Percentiles rank a stretch among this genome's conserved stretches.
Evolutionary conservation across 1,140 invertebrate genomes (phyloP).

Genomic region (Drosophila santomea): DNA sequence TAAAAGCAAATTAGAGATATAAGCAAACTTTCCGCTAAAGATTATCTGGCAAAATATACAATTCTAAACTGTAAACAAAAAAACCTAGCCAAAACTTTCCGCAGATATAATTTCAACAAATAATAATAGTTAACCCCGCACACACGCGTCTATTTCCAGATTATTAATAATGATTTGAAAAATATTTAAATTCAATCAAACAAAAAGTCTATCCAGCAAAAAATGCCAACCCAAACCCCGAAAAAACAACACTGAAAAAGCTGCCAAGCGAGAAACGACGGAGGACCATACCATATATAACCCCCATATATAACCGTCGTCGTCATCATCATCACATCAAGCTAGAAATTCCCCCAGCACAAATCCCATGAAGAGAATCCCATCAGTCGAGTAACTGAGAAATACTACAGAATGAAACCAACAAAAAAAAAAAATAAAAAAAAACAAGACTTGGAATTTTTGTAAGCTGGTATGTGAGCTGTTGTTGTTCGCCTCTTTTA

Average conservation of each 20-base stretch:
- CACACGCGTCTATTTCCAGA: not conserved
- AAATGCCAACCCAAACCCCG: slow-evolving; percentile 4
- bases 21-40: not conserved
- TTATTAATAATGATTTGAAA: slow-evolving; percentile 47
- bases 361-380: slow-evolving; percentile 43
- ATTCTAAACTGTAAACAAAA: not conserved
- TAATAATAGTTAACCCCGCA: not conserved
- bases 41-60: not conserved
- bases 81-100: slow-evolving; percentile 20
- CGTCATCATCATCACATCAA: slow-evolving; percentile 17
- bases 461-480: slow-evolving; percentile 46
- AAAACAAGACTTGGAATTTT: slow-evolving; percentile 48
- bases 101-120: slow-evolving; percentile 8
- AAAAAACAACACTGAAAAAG: slow-evolving; percentile 27
- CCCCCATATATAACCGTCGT: slow-evolving; percentile 21
- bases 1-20: not conserved
- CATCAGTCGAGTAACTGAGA: slow-evolving; percentile 21
- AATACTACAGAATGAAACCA: slow-evolving; percentile 17
- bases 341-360: slow-evolving; percentile 38
- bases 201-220: slow-evolving; percentile 33
- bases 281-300: slow-evolving; percentile 30
- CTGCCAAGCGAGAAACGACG: slow-evolving; percentile 44
- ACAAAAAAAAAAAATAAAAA: not conserved
- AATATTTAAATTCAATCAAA: slow-evolving; percentile 47
- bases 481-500: slow-evolving; percentile 32